A percentile compares a stretch with the other conserved stretches of the same genome.
Conservation (phyloP, 2,113 vertebrate species). For the Alethe castanea region DNA sequence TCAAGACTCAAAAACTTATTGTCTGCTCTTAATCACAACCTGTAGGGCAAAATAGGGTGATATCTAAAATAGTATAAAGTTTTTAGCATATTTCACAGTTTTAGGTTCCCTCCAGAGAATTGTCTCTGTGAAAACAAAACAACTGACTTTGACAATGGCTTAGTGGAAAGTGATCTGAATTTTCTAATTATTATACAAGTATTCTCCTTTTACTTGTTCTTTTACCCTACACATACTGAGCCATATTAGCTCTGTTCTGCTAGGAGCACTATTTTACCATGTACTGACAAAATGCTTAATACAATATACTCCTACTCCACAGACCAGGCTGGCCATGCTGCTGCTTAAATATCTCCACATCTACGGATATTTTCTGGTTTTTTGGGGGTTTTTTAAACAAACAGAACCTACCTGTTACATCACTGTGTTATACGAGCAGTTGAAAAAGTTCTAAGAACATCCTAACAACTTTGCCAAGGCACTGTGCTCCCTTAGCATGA, state of each 20-base stretch:
- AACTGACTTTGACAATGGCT: neutral
- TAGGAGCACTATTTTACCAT: neutral
- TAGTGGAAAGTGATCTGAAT: neutral
- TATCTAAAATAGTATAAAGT: neutral
- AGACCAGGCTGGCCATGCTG: neutral
- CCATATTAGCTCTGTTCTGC: neutral
- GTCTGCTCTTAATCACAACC: neutral
- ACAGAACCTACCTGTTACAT: neutral
- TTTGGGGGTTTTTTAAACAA: neutral
- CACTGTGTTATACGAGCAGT: neutral
- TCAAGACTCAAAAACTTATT: neutral
- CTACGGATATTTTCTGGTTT: neutral
- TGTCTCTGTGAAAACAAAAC: neutral
- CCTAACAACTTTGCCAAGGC: neutral
- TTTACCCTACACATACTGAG: neutral
- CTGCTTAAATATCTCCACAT: neutral
- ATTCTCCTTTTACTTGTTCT: neutral
- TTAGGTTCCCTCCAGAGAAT: neutral
- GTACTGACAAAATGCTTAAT: neutral
- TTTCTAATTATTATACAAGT: neutral
- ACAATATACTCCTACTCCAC: neutral
- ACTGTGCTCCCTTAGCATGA: neutral
- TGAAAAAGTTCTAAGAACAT: neutral
- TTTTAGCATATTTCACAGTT: neutral
- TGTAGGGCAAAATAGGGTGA: neutral